Evolutionary conservation across 1,140 invertebrate species (phyloP).

Genomic region (Drosophila kepulauana): DNA sequence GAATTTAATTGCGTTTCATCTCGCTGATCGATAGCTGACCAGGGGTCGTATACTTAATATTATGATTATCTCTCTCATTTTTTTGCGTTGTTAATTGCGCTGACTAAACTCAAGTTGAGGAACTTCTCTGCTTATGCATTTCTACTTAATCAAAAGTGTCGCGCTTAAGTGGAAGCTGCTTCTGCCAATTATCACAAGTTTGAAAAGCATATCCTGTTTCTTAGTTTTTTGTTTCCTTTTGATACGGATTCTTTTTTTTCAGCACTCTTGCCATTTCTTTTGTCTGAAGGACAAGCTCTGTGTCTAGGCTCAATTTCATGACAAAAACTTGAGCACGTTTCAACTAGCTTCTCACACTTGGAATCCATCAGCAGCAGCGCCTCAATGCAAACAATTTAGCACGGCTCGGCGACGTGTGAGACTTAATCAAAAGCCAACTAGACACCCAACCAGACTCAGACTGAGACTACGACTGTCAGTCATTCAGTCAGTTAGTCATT

Average conservation of each 20-base stretch:
- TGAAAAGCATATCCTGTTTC: slow-evolving; percentile 66
- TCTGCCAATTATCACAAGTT: slow-evolving; percentile 76
- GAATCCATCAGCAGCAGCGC: slow-evolving; percentile 25
- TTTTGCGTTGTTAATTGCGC: slow-evolving; percentile 52
- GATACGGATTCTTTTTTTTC: slow-evolving; percentile 57
- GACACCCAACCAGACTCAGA: slow-evolving; percentile 36
- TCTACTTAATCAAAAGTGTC: background rate
- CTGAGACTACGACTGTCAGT: background rate
- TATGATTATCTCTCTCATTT: background rate
- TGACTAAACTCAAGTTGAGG: background rate
- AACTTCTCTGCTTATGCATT: background rate
- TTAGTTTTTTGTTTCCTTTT: slow-evolving; percentile 75
- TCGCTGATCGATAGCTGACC: slow-evolving; percentile 32
- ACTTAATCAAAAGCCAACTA: slow-evolving; percentile 77
- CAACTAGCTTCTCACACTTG: slow-evolving; percentile 1
- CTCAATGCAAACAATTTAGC: slow-evolving; percentile 80
- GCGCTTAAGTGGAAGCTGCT: background rate
- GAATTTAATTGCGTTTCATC: slow-evolving; percentile 63
- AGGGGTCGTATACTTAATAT: slow-evolving; percentile 8
- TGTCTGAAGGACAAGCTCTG: slow-evolving; percentile 54
- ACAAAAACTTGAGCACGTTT: slow-evolving; percentile 81
- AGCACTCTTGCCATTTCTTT: slow-evolving; percentile 53
- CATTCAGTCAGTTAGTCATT: background rate
- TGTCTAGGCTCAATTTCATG: slow-evolving; percentile 80
- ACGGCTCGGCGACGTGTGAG: slow-evolving; percentile 61